Percentiles rank a stretch among this genome's conserved stretches.
Conservation (phyloP, 2,888 invertebrate genomes). For the Dryobotodes eremita region DNA sequence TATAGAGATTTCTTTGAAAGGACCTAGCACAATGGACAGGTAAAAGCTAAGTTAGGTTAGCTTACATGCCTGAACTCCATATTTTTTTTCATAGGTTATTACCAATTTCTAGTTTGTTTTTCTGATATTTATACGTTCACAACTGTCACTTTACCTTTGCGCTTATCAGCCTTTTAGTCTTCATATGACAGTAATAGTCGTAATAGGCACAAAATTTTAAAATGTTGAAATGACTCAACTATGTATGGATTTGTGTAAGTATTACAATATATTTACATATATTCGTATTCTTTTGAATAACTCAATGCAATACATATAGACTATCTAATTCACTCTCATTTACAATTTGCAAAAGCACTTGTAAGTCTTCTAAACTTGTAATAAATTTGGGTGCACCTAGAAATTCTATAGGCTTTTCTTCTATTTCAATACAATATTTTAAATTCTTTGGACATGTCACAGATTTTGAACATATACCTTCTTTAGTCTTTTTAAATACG, state of each 20-base stretch:
- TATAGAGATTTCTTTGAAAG: neutral
- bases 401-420: slow-evolving; percentile 85
- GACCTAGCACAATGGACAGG: neutral
- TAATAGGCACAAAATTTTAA: slow-evolving; percentile 64
- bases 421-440: slow-evolving; percentile 84
- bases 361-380: slow-evolving; percentile 85
- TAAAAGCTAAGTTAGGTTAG: neutral
- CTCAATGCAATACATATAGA: slow-evolving; percentile 84
- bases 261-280: slow-evolving; percentile 63
- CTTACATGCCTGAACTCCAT: neutral
- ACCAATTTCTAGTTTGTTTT: neutral
- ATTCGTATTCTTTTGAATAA: slow-evolving; percentile 62
- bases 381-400: slow-evolving; percentile 88
- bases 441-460: slow-evolving; percentile 87
- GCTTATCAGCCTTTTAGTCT: slow-evolving; percentile 36
- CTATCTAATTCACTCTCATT: slow-evolving; percentile 86
- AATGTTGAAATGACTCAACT: slow-evolving; percentile 60
- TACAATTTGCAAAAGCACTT: slow-evolving; percentile 89
- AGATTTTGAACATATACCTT: slow-evolving; percentile 81
- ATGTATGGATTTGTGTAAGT: slow-evolving; percentile 59
- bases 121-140: neutral
- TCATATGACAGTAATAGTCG: slow-evolving; percentile 15
- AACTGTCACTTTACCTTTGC: neutral
- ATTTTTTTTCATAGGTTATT: neutral
- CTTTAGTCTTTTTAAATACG: slow-evolving; percentile 82